Percentiles rank a stretch among this genome's conserved stretches.
phyloP scores from a whole-genome alignment of 2,888 invertebrate species.

The Dione vanillae region DNA sequence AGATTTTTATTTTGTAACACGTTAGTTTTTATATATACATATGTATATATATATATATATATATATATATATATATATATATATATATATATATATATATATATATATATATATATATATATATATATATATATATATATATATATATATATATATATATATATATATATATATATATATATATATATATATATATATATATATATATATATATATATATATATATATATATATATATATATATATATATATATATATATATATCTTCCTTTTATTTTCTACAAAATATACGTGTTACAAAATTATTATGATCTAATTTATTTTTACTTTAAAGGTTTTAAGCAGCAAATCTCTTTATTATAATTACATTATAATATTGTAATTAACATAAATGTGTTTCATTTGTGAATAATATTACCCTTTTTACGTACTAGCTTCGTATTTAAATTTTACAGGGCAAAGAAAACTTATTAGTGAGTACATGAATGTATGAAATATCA shows the following conservation, averaged over 20 bases:
- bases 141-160: too few relatives aligned
- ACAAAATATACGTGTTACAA: conserved; percentile 29
- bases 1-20: conserved; percentile 40
- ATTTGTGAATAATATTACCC: conserved; percentile 72
- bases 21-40: conserved; percentile 21
- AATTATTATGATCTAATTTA: conserved; percentile 23
- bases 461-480: conserved; percentile 84
- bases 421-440: conserved; percentile 70
- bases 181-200: background rate
- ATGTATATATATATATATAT: background rate
- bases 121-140: too few relatives aligned
- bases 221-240: background rate
- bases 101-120: too few relatives aligned
- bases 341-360: conserved; percentile 38
- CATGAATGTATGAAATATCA: conserved; percentile 54
- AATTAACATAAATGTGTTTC: conserved; percentile 47
- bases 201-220: background rate
- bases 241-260: background rate
- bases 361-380: conserved; percentile 36
- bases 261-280: too few relatives aligned
- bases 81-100: too few relatives aligned
- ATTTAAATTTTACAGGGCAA: conserved; percentile 82
- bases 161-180: too few relatives aligned
- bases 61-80: too few relatives aligned
- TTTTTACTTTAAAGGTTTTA: conserved; percentile 33